These are phyloP conservation scores for Apodemia hepburni DNA, from an alignment of 2,888 invertebrate genomes.

Conservation along the genomic window DNA sequence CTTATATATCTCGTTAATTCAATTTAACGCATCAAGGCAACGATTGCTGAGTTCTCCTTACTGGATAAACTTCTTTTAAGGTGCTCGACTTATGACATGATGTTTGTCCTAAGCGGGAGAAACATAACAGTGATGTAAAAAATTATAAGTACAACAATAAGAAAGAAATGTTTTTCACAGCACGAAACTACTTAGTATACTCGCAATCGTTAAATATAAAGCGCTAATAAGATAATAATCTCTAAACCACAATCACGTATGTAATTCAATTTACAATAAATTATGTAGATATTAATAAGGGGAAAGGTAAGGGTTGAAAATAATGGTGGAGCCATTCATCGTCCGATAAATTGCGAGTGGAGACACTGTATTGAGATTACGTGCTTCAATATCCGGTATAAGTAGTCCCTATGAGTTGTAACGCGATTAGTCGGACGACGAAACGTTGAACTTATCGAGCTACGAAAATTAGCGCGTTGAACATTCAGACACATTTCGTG, in stretches of 20 bases:
- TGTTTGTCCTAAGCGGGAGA: no score
- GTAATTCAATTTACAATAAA: constrained; percentile 80
- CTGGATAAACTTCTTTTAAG: no score
- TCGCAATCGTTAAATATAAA: neutral
- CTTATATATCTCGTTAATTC: no score
- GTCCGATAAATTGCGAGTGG: constrained; percentile 75
- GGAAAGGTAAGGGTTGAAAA: constrained; percentile 73
- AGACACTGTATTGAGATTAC: constrained; percentile 76
- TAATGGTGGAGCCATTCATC: constrained; percentile 73
- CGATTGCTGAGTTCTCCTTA: no score
- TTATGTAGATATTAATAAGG: constrained; percentile 79
- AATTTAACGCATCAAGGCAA: no score
- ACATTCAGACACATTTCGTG: constrained; percentile 40
- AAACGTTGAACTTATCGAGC: constrained; percentile 30
- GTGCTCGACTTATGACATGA: no score
- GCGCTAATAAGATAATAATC: constrained; percentile 31
- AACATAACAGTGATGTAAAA: no score
- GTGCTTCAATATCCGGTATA: constrained; percentile 77
- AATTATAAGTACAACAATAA: no score
- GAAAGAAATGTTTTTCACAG: no score
- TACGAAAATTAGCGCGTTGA: constrained; percentile 45
- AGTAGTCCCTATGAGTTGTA: constrained; percentile 41
- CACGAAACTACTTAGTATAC: no score
- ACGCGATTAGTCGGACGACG: constrained; percentile 28
- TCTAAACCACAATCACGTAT: constrained; percentile 60